phyloP scores from a whole-genome alignment of 2,888 invertebrate species.

The Steromphala cineraria region DNA sequence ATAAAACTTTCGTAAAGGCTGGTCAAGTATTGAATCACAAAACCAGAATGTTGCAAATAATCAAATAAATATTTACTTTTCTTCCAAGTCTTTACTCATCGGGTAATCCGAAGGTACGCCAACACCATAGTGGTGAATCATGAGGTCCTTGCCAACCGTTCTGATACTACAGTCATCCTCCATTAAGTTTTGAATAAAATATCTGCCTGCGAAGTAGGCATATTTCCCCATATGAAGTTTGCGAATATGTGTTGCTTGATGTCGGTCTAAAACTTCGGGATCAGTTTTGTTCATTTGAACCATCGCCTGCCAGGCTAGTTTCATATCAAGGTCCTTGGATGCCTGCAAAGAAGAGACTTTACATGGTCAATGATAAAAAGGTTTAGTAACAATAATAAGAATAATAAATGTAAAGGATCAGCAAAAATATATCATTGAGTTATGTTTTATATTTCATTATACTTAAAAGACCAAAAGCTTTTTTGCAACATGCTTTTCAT shows the following conservation, averaged over 20 bases:
- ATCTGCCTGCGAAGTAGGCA: neutral
- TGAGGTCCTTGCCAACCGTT: neutral
- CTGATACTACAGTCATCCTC: neutral
- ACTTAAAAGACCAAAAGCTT: no score
- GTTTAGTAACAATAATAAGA: no score
- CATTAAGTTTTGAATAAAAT: neutral
- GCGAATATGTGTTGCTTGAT: neutral
- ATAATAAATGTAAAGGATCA: no score
- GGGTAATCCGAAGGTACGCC: neutral
- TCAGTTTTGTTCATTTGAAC: neutral
- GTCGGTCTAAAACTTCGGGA: neutral
- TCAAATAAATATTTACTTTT: neutral
- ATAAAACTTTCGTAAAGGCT: no score
- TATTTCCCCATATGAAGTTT: neutral
- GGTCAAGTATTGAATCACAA: no score
- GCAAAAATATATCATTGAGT: no score
- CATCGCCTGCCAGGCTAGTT: neutral
- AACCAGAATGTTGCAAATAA: no score
- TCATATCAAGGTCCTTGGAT: neutral
- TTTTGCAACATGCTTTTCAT: no score
- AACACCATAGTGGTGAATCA: neutral
- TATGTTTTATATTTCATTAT: no score
- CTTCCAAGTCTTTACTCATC: neutral
- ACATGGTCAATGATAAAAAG: no score
- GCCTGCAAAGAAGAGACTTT: neutral